A percentile compares a stretch with the other conserved stretches of the same genome.
These are phyloP conservation scores for Acanthosepion pharaonis DNA, from an alignment of 2,888 invertebrate genomes.

Conservation along the genomic window DNA sequence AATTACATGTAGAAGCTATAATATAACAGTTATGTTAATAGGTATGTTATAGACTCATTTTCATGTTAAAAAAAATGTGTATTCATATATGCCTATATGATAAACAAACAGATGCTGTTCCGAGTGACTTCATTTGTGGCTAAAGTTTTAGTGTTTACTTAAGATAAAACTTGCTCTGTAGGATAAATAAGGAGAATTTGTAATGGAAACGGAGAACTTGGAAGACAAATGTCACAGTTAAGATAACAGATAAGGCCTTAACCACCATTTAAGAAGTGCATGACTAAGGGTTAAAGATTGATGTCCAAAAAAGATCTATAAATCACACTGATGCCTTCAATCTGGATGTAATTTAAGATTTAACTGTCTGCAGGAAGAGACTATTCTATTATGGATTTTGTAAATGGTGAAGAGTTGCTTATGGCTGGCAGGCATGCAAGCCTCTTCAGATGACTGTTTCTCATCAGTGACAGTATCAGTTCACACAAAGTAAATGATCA, in stretches of 20 bases:
- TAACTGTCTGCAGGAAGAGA: slow-evolving; percentile 2
- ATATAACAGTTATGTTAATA: too few relatives aligned
- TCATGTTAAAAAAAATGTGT: too few relatives aligned
- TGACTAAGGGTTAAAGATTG: background rate
- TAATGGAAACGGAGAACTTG: background rate
- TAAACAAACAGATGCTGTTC: background rate
- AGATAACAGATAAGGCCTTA: background rate
- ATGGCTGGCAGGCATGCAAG: background rate
- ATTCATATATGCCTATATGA: background rate
- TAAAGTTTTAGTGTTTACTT: background rate
- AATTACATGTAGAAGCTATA: too few relatives aligned
- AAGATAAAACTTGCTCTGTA: background rate
- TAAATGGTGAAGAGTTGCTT: slow-evolving; percentile 7
- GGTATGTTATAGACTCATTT: too few relatives aligned
- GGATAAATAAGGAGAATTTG: slow-evolving; percentile 33
- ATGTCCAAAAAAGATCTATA: background rate
- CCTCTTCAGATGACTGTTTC: background rate
- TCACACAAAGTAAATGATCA: background rate
- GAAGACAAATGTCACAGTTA: slow-evolving; percentile 1
- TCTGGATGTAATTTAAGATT: slow-evolving; percentile 23
- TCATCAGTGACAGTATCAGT: background rate
- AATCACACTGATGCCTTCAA: background rate
- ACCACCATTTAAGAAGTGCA: background rate
- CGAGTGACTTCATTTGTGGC: background rate
- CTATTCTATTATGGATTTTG: background rate